phyloP scores from a whole-genome alignment of 1,140 invertebrate species.

The Pseudomyrmex gracilis region DNA sequence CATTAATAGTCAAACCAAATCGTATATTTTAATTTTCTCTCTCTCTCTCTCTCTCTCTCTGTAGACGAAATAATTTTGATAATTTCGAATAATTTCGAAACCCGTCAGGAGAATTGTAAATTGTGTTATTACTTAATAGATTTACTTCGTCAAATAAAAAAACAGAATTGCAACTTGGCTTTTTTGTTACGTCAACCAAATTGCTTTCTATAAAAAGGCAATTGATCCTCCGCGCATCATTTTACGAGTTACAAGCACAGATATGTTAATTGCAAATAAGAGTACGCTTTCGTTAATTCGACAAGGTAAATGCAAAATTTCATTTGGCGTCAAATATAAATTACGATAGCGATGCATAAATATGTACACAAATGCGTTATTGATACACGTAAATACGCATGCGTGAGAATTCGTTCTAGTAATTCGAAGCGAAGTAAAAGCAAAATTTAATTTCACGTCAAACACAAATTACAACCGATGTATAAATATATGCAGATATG shows the following conservation, averaged over 20 bases:
- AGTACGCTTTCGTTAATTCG: conserved; percentile 18
- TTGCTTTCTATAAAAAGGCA: not conserved
- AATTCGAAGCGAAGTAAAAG: conserved; percentile 26
- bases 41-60: no score
- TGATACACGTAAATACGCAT: conserved; percentile 26
- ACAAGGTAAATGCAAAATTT: conserved; percentile 14
- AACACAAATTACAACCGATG: conserved; percentile 29
- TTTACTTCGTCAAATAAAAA: not conserved
- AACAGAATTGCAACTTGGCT: not conserved
- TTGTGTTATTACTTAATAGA: not conserved
- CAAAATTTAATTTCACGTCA: conserved; percentile 46
- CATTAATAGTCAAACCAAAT: no score
- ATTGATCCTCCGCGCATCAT: not conserved
- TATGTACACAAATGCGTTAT: conserved; percentile 18
- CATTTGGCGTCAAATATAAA: conserved; percentile 3
- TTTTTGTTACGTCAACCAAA: no score
- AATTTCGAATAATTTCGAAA: no score
- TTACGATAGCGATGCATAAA: conserved; percentile 8
- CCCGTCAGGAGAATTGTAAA: no score
- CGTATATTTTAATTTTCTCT: no score
- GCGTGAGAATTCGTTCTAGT: conserved; percentile 25
- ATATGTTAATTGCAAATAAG: conserved; percentile 8
- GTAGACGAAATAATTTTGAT: no score
- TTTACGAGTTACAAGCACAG: not conserved
- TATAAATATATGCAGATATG: conserved; percentile 25